Evolutionary conservation across 1,140 invertebrate genomes (phyloP), one percentile per base, ranked within the genome.

Genomic region (Drosophila paulistorum): DNA sequence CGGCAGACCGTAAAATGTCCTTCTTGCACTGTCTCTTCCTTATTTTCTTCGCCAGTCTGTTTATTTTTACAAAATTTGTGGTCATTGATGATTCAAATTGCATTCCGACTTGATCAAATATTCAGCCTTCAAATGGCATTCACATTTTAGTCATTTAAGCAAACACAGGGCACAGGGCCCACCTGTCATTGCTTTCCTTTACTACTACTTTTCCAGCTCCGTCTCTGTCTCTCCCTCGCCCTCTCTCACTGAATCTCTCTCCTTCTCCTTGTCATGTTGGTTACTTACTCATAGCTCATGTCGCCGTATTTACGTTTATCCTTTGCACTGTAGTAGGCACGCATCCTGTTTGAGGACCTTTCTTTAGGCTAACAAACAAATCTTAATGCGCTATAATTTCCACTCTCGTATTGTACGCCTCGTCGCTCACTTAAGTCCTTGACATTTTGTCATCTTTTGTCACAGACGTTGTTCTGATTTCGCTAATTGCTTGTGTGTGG

Each of bases 271-370:
- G 2, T 33, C 37, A 13, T 30, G 48, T 71, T 66, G 42, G 45
- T 20, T 74, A 81, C 87, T 90, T 75, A 90, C 87, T 90, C 87
- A 70, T 91, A 91, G 81, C 81, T 91, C 89, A 89, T 77, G 66
- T 91, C 84, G 66, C 84, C 78, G 67, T 89, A 90, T 74, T 85
- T 91, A 67, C 84, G 81, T 71, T 79, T 81, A 70, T 85, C 81
- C 74, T 91, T 90, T 26, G 83, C 26, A 17, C 74, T 85, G 51
- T 90, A 90, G 71, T 90, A 91, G 72, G 84, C 69, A 79, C 86
- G 85, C 85, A 89, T 89, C 61, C 75, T 77, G 35, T 17, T 68
- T 76, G 75, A 68, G 65, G 68, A 79, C 76, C 75, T 68, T 70
- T 73, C 30, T 23, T 30, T n/a, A 41, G 59, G 57, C 13, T 59